A percentile compares a stretch with the other conserved stretches of the same genome.
Conservation (phyloP, 2,888 invertebrate species). For the Cephus nigrinus region DNA sequence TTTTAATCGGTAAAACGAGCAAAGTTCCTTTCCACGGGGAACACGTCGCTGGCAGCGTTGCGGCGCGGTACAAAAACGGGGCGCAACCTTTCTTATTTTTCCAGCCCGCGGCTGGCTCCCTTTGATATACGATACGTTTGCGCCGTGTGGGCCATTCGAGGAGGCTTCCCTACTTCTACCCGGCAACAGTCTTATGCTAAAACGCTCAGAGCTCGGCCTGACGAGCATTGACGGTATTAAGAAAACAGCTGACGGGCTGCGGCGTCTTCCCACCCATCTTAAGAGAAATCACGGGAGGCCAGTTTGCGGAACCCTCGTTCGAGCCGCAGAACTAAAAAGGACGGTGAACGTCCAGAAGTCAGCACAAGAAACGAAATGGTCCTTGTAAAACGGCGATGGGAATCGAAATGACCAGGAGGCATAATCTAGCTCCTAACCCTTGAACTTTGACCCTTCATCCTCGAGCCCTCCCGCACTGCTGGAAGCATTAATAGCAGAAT, state of each 20-base stretch:
- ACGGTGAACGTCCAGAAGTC: neutral
- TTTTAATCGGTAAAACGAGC: constrained; percentile 44
- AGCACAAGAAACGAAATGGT: neutral
- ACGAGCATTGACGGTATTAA: constrained; percentile 52
- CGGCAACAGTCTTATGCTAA: constrained; percentile 50
- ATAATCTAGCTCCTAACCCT: neutral
- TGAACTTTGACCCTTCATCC: neutral
- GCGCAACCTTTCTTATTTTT: constrained; percentile 48
- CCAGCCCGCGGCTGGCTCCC: constrained; percentile 30
- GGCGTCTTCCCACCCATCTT: neutral
- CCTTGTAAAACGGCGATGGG: neutral
- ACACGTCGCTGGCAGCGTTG: constrained; percentile 42
- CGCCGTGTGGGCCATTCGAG: constrained; percentile 49
- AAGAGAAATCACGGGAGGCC: neutral
- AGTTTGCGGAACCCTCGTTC: neutral
- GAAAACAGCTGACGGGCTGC: constrained; percentile 48
- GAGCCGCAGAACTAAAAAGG: neutral
- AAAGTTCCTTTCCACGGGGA: constrained; percentile 40
- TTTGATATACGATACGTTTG: constrained; percentile 60
- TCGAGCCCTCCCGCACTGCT: neutral
- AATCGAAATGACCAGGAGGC: neutral
- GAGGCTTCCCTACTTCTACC: constrained; percentile 44
- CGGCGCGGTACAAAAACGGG: constrained; percentile 40
- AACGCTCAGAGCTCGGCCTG: constrained; percentile 44
- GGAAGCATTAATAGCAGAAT: neutral